These are phyloP conservation scores for Anagyrus pseudococci DNA, from an alignment of 2,888 invertebrate species.

Conservation along the genomic window DNA sequence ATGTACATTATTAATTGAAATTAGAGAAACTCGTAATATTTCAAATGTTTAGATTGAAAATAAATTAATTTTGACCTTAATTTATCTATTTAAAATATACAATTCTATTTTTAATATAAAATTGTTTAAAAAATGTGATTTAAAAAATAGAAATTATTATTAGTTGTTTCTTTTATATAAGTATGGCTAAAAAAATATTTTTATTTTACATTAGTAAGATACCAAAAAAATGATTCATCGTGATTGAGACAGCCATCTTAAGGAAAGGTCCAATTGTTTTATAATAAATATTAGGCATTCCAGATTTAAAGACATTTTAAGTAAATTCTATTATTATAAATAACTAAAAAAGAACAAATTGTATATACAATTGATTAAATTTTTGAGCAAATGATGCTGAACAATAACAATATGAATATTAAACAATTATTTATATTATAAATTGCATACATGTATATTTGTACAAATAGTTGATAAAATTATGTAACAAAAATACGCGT, in stretches of 20 bases:
- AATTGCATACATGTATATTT: conserved; percentile 27
- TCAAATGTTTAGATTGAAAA: no score
- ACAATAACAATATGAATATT: conserved; percentile 36
- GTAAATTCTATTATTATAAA: not conserved
- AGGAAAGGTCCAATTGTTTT: not conserved
- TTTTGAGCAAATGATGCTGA: conserved; percentile 54
- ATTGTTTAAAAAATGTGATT: no score
- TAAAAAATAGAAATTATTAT: no score
- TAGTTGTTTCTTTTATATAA: no score
- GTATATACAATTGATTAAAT: conserved; percentile 57
- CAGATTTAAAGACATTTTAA: conserved; percentile 52
- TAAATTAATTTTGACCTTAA: no score
- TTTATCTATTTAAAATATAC: no score
- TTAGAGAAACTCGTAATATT: no score
- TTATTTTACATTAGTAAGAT: not conserved
- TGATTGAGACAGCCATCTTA: not conserved
- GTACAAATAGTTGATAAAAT: conserved; percentile 34
- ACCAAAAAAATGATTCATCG: not conserved
- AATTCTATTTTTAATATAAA: no score
- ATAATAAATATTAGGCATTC: conserved; percentile 55
- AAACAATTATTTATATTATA: conserved; percentile 30
- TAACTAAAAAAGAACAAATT: conserved; percentile 47
- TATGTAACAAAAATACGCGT: conserved; percentile 30
- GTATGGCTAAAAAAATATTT: not conserved
- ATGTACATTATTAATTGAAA: no score